Base-by-base conservation (phyloP, 2,888 invertebrate genomes). In the Dione vanillae region DNA sequence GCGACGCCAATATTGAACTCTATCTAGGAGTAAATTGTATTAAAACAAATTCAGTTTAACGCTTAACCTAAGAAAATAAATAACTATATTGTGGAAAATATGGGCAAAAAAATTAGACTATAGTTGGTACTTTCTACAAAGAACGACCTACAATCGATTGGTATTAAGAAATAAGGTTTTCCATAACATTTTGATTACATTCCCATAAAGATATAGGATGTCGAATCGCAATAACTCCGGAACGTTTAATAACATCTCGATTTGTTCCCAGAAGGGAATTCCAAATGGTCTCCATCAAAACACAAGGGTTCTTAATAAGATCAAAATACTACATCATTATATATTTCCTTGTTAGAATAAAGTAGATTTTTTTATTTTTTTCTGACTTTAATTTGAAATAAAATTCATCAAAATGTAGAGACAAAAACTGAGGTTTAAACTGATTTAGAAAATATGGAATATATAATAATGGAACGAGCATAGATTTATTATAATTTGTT, bases 261-360 rank as follows among this genome's bases (percentile, higher is more conserved):
- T 61, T 16, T 27, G 43, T n/a, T 11, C 27, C 27, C 59, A n/a
- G 27, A 35, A 61, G 61, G 61, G 61, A 61, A 45, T 61, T 45
- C 9, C 45, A n/a, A 61, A 61, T 27, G 43, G 27, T 61, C n/a
- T 45, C 14, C 45, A 45, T 61, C 7, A 35, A 2, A 16, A 61
- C 45, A 45, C 61, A n/a, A 45, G 45, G 61, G 56, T 61, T 61
- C 45, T 61, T 61, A 61, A 61, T 61, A 61, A 61, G 61, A 61
- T 61, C 2, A n/a, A 43, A 61, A 43, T 27, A 20, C 14, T 61
- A 45, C 45, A 61, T 45, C 56, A 56, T 2, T 56, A 9, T 54
- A 10, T n/a, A 54, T 10, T 54, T 54, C 37, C n/a, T 16, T 37
- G 1, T 56, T 16, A 11, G 16, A 16, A 11, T 16, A 56, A 16